Evolutionary conservation across 2,113 vertebrate genomes (phyloP).

Genomic region (Uropsilus gracilis): DNA sequence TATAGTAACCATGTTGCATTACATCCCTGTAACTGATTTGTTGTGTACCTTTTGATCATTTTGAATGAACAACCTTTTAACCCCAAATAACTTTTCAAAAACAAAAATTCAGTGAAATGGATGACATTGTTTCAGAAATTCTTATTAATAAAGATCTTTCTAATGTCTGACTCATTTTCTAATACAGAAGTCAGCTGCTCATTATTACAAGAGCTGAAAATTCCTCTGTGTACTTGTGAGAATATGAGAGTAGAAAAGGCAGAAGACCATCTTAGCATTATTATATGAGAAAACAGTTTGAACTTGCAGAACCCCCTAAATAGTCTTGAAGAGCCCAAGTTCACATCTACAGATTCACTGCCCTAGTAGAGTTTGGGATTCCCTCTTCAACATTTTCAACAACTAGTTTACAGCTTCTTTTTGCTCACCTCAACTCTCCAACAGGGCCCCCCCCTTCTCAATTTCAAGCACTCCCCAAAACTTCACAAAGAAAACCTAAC

Average conservation of each 20-base stretch:
- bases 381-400: not conserved
- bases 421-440: not conserved
- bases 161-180: not conserved
- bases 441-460: not conserved
- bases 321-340: not conserved
- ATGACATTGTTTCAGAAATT: not conserved
- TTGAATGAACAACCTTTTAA: not conserved
- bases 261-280: not conserved
- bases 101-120: not conserved
- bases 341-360: not conserved
- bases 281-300: not conserved
- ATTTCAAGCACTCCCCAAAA: not conserved
- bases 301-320: not conserved
- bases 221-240: not conserved
- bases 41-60: too few species aligned
- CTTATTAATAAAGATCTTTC: not conserved
- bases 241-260: not conserved
- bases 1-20: not conserved
- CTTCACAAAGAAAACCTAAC: not conserved
- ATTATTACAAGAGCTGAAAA: not conserved
- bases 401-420: not conserved
- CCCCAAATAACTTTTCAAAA: not conserved
- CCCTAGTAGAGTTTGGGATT: not conserved
- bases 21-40: too few species aligned
- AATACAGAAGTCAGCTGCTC: not conserved